A percentile compares a stretch with the other conserved stretches of the same genome.
Evolutionary conservation across 1,140 invertebrate species (phyloP).

Genomic region (Achatina immaculata): DNA sequence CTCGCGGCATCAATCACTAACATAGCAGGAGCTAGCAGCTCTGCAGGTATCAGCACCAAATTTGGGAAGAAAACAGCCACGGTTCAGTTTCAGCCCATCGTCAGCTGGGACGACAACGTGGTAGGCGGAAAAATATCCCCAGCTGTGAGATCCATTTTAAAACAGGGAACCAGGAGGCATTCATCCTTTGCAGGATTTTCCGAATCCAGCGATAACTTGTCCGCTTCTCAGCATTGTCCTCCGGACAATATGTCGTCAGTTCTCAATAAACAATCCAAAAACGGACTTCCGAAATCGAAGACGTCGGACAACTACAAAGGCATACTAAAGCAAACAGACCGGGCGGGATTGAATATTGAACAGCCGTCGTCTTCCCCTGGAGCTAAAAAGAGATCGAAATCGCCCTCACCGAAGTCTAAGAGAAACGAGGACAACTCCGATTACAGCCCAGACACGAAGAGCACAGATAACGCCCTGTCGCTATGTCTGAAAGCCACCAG

Average conservation of each 20-base stretch:
- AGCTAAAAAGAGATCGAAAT: constrained; percentile 25
- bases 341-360: background rate
- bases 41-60: background rate
- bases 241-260: background rate
- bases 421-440: constrained; percentile 24
- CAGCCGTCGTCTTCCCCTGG: background rate
- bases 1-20: too few relatives aligned
- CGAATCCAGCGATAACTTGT: constrained; percentile 22
- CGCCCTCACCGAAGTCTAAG: constrained; percentile 24
- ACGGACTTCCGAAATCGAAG: constrained; percentile 34
- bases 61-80: constrained; percentile 18
- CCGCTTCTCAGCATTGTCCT: background rate
- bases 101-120: constrained; percentile 27
- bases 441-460: background rate
- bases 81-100: constrained; percentile 35
- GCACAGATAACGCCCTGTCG: constrained; percentile 1
- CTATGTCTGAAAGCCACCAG: constrained; percentile 33
- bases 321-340: constrained; percentile 23
- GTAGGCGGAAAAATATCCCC: constrained; percentile 13
- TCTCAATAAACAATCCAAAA: constrained; percentile 21
- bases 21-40: background rate
- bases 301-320: constrained; percentile 34
- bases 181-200: constrained; percentile 36
- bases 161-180: constrained; percentile 22
- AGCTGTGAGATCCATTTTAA: constrained; percentile 24